Conservation (phyloP, 2,113 vertebrate species). For the Vulpes ferrilata region DNA sequence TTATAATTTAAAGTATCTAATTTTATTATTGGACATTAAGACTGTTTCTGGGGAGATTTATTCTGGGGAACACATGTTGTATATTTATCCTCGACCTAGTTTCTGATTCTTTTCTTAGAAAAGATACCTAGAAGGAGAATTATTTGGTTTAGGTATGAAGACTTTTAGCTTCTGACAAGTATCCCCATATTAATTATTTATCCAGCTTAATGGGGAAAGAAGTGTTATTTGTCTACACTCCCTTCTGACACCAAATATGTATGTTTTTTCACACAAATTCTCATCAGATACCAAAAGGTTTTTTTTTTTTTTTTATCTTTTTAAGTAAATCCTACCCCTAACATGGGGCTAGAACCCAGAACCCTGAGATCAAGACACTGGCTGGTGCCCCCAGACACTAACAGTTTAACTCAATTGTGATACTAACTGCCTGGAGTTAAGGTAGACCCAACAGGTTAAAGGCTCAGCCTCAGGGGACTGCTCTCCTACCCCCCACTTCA, state of each 20-base stretch:
- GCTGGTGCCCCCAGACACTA: neutral
- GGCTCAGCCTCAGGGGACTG: neutral
- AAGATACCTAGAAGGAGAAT: slow-evolving; percentile 29
- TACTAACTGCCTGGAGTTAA: neutral
- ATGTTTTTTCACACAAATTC: neutral
- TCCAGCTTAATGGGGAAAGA: neutral
- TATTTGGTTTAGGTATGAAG: neutral
- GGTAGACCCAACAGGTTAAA: neutral
- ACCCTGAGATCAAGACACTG: neutral
- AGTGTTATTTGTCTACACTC: neutral
- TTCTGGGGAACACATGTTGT: neutral
- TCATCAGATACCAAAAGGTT: neutral
- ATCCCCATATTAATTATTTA: neutral
- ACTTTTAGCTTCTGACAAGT: neutral
- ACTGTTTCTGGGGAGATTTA: neutral
- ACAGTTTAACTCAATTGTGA: neutral
- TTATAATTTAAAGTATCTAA: slow-evolving; percentile 50
- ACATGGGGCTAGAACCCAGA: neutral
- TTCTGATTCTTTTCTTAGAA: slow-evolving; percentile 60
- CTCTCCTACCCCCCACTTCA: neutral
- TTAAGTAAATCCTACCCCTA: neutral
- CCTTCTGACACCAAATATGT: neutral
- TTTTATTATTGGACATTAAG: slow-evolving; percentile 18
- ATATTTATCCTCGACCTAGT: slow-evolving; percentile 14
- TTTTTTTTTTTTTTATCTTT: neutral